Evolutionary conservation across 2,113 vertebrate genomes (phyloP).

Genomic region (Burhinus oedicnemus): DNA sequence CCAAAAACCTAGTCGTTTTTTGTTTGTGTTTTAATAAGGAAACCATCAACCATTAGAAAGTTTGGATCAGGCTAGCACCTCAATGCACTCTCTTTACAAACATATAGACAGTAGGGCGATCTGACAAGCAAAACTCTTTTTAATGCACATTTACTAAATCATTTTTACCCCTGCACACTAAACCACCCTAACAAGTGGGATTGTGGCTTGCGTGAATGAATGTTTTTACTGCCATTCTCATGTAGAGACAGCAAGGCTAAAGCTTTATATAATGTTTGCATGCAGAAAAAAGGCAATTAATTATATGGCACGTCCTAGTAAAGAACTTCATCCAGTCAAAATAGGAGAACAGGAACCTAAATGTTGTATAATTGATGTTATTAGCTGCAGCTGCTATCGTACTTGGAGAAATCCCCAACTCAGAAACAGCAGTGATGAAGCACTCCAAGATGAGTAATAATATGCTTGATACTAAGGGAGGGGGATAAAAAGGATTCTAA

Average conservation of each 20-base stretch:
- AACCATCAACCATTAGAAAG: not conserved
- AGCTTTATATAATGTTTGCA: not conserved
- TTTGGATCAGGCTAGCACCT: not conserved
- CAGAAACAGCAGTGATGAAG: slow-evolving; percentile 25
- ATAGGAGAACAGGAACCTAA: not conserved
- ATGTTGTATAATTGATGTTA: not conserved
- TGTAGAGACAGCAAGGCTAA: not conserved
- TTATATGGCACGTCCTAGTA: not conserved
- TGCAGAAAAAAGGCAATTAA: not conserved
- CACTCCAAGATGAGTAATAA: not conserved
- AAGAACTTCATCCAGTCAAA: not conserved
- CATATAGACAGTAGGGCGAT: not conserved
- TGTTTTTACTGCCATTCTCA: not conserved
- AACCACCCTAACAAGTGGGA: not conserved
- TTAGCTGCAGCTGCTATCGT: not conserved
- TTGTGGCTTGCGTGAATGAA: not conserved
- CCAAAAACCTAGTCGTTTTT: not conserved
- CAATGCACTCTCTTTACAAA: not conserved
- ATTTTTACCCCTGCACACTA: not conserved
- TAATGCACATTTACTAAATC: not conserved
- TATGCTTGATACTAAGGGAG: not conserved
- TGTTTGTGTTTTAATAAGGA: not conserved
- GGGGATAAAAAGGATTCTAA: not conserved
- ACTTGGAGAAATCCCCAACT: not conserved
- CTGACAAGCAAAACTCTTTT: not conserved